A percentile compares a stretch with the other conserved stretches of the same genome.
phyloP scores from a whole-genome alignment of 1,140 invertebrate species.

The Zaprionus capensis region DNA sequence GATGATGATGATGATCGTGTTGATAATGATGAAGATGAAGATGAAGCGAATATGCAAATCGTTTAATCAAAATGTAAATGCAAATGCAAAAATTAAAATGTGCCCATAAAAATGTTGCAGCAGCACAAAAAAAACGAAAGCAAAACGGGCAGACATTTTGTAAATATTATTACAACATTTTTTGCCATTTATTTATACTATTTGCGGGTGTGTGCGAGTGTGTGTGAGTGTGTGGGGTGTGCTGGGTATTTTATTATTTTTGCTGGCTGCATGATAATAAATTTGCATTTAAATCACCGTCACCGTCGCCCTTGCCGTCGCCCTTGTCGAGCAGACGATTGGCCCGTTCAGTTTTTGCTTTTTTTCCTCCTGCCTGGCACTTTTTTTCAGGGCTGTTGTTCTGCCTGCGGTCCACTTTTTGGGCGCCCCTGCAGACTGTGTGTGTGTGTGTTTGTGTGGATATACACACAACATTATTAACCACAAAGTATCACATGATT shows the following conservation, averaged over 20 bases:
- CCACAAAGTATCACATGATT: conserved; percentile 83
- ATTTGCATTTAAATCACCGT: conserved; percentile 83
- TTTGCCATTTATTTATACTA: conserved; percentile 51
- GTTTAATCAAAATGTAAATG: conserved; percentile 80
- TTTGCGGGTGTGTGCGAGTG: conserved; percentile 28
- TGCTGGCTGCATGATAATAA: conserved; percentile 77
- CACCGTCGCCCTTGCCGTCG: conserved; percentile 26
- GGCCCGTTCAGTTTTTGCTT: conserved; percentile 14
- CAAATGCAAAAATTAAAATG: conserved; percentile 77
- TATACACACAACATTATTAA: conserved; percentile 74
- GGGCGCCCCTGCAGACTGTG: conserved; percentile 15
- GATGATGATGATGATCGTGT: neutral
- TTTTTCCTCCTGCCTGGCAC: neutral
- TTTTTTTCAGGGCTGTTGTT: conserved; percentile 6
- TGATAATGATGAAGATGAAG: conserved; percentile 14
- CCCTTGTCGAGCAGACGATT: conserved; percentile 43
- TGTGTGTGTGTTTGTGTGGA: conserved; percentile 13
- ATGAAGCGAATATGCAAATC: conserved; percentile 61
- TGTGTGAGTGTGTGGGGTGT: conserved; percentile 11
- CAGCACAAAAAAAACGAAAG: conserved; percentile 2
- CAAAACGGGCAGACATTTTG: conserved; percentile 67
- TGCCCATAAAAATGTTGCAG: conserved; percentile 63
- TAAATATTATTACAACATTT: conserved; percentile 80
- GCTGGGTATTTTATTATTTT: conserved; percentile 65
- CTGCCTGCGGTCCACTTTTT: conserved; percentile 28